Evolutionary conservation across 2,888 invertebrate species (phyloP).

Genomic region (Julus scandinavius): DNA sequence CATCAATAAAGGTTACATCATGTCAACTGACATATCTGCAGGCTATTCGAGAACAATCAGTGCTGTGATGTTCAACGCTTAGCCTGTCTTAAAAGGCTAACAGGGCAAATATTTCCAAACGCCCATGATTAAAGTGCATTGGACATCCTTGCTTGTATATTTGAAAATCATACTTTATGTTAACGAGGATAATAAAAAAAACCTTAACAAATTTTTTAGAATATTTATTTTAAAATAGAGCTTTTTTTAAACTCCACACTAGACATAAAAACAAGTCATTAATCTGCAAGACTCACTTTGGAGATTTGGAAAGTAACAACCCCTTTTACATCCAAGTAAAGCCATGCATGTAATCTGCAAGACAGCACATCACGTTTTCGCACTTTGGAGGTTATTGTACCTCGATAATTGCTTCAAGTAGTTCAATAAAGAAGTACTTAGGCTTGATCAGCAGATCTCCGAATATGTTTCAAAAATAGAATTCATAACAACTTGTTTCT

Average conservation of each 20-base stretch:
- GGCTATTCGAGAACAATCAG: not conserved
- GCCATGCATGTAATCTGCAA: not conserved
- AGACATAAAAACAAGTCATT: not conserved
- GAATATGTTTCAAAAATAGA: not conserved
- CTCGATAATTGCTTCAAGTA: constrained; percentile 13
- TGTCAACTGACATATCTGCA: not conserved
- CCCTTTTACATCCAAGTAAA: not conserved
- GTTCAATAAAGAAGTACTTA: not conserved
- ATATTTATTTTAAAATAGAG: too few species aligned
- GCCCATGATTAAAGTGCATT: not conserved
- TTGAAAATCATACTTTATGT: too few species aligned
- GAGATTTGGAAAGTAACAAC: not conserved
- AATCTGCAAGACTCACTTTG: not conserved
- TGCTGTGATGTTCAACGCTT: not conserved
- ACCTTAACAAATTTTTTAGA: too few species aligned
- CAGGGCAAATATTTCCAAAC: not conserved
- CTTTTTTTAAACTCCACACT: too few species aligned
- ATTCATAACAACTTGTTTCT: too few species aligned
- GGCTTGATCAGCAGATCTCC: not conserved
- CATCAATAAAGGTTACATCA: not conserved
- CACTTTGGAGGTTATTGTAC: constrained; percentile 21
- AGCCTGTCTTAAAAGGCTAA: not conserved
- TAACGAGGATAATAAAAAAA: too few species aligned
- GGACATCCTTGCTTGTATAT: too few species aligned
- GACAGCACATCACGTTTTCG: not conserved